These are phyloP conservation scores for Sisyra nigra DNA, from an alignment of 2,888 invertebrate genomes.

Conservation along the genomic window DNA sequence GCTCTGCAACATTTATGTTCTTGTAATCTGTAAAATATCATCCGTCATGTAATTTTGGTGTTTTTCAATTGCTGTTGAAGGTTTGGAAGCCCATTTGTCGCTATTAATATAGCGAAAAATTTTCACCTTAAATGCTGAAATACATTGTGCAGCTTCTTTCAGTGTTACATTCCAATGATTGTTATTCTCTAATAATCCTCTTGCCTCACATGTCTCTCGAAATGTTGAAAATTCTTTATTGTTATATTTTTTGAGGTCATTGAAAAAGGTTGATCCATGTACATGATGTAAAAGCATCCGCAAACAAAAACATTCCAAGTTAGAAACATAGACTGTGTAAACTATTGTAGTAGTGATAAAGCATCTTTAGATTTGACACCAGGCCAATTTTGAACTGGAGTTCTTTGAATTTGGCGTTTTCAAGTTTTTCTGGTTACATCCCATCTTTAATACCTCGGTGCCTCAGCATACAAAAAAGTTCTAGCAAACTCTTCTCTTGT, in stretches of 20 bases:
- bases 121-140: neutral
- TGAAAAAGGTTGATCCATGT: slow-evolving; percentile 2
- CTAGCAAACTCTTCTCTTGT: slow-evolving; percentile 6
- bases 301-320: slow-evolving; percentile 15
- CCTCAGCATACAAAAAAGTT: slow-evolving; percentile 12
- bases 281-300: slow-evolving; percentile 14
- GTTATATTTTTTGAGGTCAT: neutral
- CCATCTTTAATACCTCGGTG: slow-evolving; percentile 14
- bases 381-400: slow-evolving; percentile 11
- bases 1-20: too few species aligned
- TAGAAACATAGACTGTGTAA: slow-evolving; percentile 14
- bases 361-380: slow-evolving; percentile 13
- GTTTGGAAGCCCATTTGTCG: too few species aligned
- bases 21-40: too few species aligned
- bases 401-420: slow-evolving; percentile 14
- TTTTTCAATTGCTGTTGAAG: too few species aligned
- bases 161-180: slow-evolving; percentile 18
- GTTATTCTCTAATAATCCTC: slow-evolving; percentile 21
- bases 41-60: too few species aligned
- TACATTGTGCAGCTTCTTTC: slow-evolving; percentile 15
- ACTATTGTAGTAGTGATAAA: slow-evolving; percentile 15
- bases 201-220: slow-evolving; percentile 17
- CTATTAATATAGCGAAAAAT: too few species aligned
- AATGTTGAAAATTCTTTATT: slow-evolving; percentile 14
- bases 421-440: slow-evolving; percentile 8